Percentiles rank a stretch among this genome's conserved stretches.
Evolutionary conservation across 2,888 invertebrate genomes (phyloP).

Genomic region (Tupiocoris notatus): DNA sequence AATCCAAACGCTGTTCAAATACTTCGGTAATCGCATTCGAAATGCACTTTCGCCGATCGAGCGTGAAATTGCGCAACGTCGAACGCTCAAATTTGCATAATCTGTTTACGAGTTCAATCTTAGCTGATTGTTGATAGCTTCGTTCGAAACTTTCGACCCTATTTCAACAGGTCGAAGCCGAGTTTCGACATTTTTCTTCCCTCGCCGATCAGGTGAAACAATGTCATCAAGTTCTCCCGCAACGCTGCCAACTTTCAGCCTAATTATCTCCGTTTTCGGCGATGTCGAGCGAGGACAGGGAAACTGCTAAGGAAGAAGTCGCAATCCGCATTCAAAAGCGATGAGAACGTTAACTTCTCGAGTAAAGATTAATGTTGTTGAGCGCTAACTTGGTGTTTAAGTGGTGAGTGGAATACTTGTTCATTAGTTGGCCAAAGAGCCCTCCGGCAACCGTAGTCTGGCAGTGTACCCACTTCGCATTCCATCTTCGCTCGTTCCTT

Average conservation of each 20-base stretch:
- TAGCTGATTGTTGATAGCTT: too few relatives aligned
- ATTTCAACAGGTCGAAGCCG: background rate
- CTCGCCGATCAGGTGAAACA: background rate
- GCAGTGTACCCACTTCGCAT: background rate
- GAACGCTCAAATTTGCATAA: background rate
- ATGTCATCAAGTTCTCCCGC: background rate
- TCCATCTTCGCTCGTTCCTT: background rate
- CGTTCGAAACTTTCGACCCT: background rate
- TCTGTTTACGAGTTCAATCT: background rate
- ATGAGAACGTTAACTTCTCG: constrained; percentile 29
- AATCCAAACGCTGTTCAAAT: too few relatives aligned
- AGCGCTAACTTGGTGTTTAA: constrained; percentile 32
- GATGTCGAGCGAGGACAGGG: background rate
- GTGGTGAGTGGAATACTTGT: constrained; percentile 37
- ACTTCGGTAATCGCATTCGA: too few relatives aligned
- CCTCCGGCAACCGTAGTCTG: background rate
- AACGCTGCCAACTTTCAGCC: background rate
- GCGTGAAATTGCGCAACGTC: background rate
- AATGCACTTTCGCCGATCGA: background rate
- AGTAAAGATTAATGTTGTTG: constrained; percentile 37
- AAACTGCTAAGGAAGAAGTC: constrained; percentile 2
- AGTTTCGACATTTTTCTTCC: background rate
- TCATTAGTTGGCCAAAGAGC: constrained; percentile 23
- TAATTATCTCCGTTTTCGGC: background rate
- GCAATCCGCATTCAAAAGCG: constrained; percentile 32